Base-by-base conservation (phyloP, 2,113 vertebrate genomes). In the Macquaria ambigua region DNA sequence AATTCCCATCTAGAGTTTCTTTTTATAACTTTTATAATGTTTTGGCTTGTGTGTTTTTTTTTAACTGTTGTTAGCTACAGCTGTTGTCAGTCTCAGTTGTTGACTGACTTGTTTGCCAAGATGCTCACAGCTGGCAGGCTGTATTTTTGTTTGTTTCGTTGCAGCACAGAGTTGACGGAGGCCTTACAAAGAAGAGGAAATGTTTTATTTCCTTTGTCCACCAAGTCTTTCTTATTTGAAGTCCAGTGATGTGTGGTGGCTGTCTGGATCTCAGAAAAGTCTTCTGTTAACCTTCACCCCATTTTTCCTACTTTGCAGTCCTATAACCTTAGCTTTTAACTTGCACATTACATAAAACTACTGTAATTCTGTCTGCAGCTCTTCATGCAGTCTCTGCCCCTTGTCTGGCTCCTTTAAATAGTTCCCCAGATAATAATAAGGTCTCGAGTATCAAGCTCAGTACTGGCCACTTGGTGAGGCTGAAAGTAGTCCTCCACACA, bases 351-450 rank as follows among this genome's bases (percentile, higher is more conserved):
- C n/a, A 68, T 79, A 25, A 79, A 89, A 31, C 72, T 59, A 20
- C 64, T 74, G 39, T 69, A 82, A 76, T 79, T 79, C 81, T 69
- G 31, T 56, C 71, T 41, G 56, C 90, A 81, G 68, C 77, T 83
- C 67, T 20, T 80, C 74, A 16, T 66, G 8, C 73, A 16, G 80
- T 34, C 59, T 61, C 67, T 61, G 72, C 34, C 55, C 71, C 58
- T 56, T 15, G 80, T 82, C 76, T 86, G 82, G 84, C 53, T 62
- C 53, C 58, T 58, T 82, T 52, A 87, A 76, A 84, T 59, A 14
- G 50, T 39, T 79, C 80, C 79, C 77, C 83, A 79, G 83, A 83
- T 77, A 74, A 76, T 83, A 21, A 56, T 15, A 21, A 77, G 21
- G 3, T 82, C 67, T 87, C 10, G 1, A 61, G 37, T 70, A 53